phyloP scores from a whole-genome alignment of 2,797 vertebrate species.

The Spondyliosoma cantharus region DNA sequence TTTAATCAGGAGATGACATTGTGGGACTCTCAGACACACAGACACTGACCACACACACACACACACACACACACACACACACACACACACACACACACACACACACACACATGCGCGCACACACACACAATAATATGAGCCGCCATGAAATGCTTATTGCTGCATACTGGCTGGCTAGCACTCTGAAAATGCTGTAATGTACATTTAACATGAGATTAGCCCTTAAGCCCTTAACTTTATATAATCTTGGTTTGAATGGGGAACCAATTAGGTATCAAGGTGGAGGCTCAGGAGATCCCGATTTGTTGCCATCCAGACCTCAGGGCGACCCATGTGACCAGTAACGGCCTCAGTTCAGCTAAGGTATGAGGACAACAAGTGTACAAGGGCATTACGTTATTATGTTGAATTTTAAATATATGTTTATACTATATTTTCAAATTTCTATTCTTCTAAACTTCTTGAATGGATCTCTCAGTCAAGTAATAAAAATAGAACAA shows the following conservation, averaged over 20 bases:
- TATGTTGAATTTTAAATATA: too few species aligned
- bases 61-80: too few species aligned
- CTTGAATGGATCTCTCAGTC: too few species aligned
- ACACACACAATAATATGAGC: conserved; percentile 63
- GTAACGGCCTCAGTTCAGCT: not conserved
- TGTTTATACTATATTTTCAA: too few species aligned
- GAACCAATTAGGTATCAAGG: conserved; percentile 46
- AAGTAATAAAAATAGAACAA: too few species aligned
- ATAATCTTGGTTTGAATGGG: conserved; percentile 63
- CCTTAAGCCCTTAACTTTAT: too few species aligned
- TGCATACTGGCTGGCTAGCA: conserved; percentile 44
- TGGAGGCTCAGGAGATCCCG: conserved; percentile 30
- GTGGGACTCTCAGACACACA: too few species aligned
- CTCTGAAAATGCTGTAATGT: conserved; percentile 61
- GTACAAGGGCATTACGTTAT: too few species aligned
- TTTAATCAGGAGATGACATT: too few species aligned
- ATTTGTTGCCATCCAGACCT: conserved; percentile 54
- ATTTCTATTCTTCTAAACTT: too few species aligned
- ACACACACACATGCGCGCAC: conserved; percentile 28
- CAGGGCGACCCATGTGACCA: conserved; percentile 22
- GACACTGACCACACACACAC: too few species aligned
- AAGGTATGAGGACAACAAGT: too few species aligned
- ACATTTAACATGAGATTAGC: conserved; percentile 68
- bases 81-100: conserved; percentile 14
- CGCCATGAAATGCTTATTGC: conserved; percentile 67